phyloP scores from a whole-genome alignment of 35 echinoderm and acorn worm genomes.

The Lytechinus variegatus region DNA sequence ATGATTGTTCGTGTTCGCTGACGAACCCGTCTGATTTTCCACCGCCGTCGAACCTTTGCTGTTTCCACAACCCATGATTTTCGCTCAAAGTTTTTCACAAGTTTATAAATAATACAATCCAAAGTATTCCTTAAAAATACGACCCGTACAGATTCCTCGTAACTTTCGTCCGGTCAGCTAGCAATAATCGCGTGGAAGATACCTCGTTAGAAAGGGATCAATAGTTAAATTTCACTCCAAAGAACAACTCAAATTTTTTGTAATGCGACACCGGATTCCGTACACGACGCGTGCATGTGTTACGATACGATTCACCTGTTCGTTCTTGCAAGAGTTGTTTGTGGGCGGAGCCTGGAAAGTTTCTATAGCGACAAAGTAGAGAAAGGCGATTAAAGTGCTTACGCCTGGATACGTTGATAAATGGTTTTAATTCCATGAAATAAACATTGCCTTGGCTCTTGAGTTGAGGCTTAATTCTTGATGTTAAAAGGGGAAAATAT shows the following conservation, averaged over 20 bases:
- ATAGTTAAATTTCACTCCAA: background rate
- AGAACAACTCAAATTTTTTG: background rate
- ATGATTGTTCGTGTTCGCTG: constrained; percentile 24
- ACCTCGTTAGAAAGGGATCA: background rate
- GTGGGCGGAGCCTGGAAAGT: constrained; percentile 15
- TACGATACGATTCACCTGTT: constrained; percentile 11
- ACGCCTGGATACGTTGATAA: background rate
- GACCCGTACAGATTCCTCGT: background rate
- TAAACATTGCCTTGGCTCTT: background rate
- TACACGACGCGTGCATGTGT: background rate
- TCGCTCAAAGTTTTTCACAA: background rate
- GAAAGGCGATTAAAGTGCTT: background rate
- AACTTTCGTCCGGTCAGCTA: background rate
- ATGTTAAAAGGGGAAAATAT: too few relatives aligned
- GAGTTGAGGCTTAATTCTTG: too few relatives aligned
- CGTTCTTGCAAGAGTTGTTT: background rate
- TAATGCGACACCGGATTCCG: background rate
- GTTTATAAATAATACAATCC: constrained; percentile 7
- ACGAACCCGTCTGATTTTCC: background rate
- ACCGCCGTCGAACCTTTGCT: constrained; percentile 34
- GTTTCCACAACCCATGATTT: constrained; percentile 34
- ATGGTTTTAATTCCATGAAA: background rate
- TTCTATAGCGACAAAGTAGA: background rate
- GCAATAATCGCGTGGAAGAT: background rate
- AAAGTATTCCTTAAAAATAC: background rate